Evolutionary conservation across 92 coral and sea anemone genomes (phyloP), one percentile per base, ranked within the genome.

Genomic region (Porites lobata): DNA sequence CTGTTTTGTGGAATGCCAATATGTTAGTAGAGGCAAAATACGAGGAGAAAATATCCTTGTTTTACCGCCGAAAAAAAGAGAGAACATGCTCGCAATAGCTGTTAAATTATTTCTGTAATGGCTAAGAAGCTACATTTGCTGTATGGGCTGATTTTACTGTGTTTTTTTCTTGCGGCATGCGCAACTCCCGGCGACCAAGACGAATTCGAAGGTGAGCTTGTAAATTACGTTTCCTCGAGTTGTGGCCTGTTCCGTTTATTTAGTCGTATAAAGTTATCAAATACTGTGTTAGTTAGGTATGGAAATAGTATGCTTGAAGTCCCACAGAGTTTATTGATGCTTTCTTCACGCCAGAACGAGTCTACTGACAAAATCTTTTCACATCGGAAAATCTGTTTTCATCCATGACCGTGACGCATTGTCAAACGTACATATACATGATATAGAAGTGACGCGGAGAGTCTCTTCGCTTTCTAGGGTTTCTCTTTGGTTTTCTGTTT

Each of bases 321-420:
- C 59, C 26, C 50, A 17, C 14, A 50, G 18, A 20, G 50, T 3
- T 47, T 58, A 18, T 51, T 80, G 24, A 53, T 26, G 62, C 51
- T 12, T n/a, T 68, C 18, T 80, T 66, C 65, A 66, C 75, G 83
- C 61, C 62, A 79, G n/a, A 68, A n/a, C 64, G 83, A 65, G 83
- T 65, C 50, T 43, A 43, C 29, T 77, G 57, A 62, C 66, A 22
- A 14, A 76, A 58, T 26, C 59, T 76, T 50, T 76, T 22, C 18
- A 29, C 32, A n/a, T 15, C 56, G 76, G 21, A 29, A 72, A 7
- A 7, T 29, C 29, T 14, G 38, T 72, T 18, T 66, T 14, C 29
- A 4, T 38, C 47, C 47, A 38, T 38, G 5, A 29, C 24, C 24
- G 24, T 29, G 38, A 38, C 47, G 47, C 47, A 3, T 38, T 6